These are phyloP conservation scores for Anguilla marmorata DNA, from an alignment of 2,797 vertebrate genomes.

Conservation along the genomic window DNA sequence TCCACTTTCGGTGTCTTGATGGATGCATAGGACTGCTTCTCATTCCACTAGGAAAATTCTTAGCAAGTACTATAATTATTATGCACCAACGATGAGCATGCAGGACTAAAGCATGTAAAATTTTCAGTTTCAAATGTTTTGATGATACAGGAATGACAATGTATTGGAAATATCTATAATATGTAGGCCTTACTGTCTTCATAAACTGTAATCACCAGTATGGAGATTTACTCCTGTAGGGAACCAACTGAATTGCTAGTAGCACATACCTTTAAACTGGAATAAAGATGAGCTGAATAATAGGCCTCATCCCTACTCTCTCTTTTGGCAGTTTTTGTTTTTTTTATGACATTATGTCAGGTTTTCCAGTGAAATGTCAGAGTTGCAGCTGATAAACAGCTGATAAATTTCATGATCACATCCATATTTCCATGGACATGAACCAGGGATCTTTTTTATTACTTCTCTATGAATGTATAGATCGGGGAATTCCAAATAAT, in stretches of 20 bases:
- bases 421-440: not conserved
- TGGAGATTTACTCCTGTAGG: not conserved
- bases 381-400: not conserved
- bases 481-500: not conserved
- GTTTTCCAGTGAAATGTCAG: not conserved
- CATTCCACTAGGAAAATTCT: no score
- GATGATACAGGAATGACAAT: not conserved
- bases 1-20: no score
- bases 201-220: not conserved
- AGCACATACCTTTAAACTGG: not conserved
- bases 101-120: no score
- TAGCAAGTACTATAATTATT: no score
- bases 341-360: not conserved
- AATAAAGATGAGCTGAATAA: not conserved
- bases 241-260: not conserved
- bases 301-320: not conserved
- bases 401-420: not conserved
- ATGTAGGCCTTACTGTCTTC: not conserved
- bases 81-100: no score
- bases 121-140: no score
- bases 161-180: not conserved
- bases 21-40: no score
- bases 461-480: no score
- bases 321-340: not conserved
- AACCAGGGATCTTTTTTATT: not conserved